phyloP scores from a whole-genome alignment of 2,113 vertebrate genomes.

The Octodon degus region DNA sequence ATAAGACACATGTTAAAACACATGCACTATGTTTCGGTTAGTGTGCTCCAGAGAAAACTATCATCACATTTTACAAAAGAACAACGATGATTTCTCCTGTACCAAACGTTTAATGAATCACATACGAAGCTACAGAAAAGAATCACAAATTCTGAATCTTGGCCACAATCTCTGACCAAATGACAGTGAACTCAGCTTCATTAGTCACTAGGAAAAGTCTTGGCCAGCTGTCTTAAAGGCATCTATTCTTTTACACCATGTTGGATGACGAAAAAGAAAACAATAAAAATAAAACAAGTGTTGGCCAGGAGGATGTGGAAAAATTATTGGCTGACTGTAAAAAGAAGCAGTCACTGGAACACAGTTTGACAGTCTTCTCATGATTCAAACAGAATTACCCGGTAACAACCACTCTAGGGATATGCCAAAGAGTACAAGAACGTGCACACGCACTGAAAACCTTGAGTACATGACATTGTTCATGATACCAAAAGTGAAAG shows the following conservation, averaged over 20 bases:
- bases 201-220: neutral
- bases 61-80: neutral
- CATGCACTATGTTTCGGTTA: neutral
- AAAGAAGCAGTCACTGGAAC: neutral
- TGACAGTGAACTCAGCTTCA: neutral
- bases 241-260: neutral
- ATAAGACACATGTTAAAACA: neutral
- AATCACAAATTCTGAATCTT: neutral
- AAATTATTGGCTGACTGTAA: neutral
- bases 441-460: neutral
- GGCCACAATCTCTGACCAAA: neutral
- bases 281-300: neutral
- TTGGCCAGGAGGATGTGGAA: neutral
- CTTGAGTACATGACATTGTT: neutral
- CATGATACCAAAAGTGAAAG: neutral
- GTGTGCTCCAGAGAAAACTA: neutral
- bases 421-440: neutral
- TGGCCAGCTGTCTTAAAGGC: neutral
- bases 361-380: neutral
- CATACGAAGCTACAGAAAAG: neutral
- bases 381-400: neutral
- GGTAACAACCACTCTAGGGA: neutral
- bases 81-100: neutral
- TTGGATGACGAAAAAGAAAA: neutral
- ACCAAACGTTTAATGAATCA: conserved; percentile 10